phyloP scores from a whole-genome alignment of 2,797 vertebrate genomes.

The Atherinosoma microstoma region DNA sequence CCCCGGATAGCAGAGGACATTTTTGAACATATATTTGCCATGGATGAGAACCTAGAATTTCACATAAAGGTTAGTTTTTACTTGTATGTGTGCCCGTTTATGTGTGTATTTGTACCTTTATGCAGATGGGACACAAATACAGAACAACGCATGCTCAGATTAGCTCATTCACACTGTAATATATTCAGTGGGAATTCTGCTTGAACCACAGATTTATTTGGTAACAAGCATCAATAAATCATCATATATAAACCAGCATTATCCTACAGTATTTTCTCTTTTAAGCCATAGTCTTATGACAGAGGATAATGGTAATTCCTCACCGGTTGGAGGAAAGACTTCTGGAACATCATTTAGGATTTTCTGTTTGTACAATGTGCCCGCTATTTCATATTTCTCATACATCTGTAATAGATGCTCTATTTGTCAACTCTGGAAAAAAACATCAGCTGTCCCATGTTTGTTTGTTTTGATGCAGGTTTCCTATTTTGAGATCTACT shows the following conservation, averaged over 20 bases:
- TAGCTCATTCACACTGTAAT: neutral
- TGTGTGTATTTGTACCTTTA: neutral
- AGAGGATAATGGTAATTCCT: constrained; percentile 38
- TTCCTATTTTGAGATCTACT: constrained; percentile 97
- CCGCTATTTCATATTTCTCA: constrained; percentile 14
- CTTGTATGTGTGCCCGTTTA: constrained; percentile 7
- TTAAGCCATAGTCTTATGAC: constrained; percentile 28
- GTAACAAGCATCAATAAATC: constrained; percentile 55
- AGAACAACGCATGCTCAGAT: neutral
- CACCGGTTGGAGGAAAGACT: constrained; percentile 26
- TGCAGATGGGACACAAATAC: neutral
- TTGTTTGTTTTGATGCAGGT: constrained; percentile 80
- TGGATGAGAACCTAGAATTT: constrained; percentile 97
- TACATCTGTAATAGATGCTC: constrained; percentile 12
- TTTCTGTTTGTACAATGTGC: constrained; percentile 35
- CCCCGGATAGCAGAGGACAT: constrained; percentile 94
- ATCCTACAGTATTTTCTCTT: constrained; percentile 46
- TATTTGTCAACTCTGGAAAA: neutral
- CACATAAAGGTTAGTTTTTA: constrained; percentile 90
- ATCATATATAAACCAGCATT: constrained; percentile 48
- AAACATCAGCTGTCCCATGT: neutral
- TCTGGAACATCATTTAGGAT: constrained; percentile 30
- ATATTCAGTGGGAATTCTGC: constrained; percentile 24
- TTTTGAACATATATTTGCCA: constrained; percentile 95
- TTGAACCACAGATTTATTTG: constrained; percentile 41